These are phyloP conservation scores for Formicarius rufipectus DNA, from an alignment of 2,113 vertebrate species.

Conservation along the genomic window DNA sequence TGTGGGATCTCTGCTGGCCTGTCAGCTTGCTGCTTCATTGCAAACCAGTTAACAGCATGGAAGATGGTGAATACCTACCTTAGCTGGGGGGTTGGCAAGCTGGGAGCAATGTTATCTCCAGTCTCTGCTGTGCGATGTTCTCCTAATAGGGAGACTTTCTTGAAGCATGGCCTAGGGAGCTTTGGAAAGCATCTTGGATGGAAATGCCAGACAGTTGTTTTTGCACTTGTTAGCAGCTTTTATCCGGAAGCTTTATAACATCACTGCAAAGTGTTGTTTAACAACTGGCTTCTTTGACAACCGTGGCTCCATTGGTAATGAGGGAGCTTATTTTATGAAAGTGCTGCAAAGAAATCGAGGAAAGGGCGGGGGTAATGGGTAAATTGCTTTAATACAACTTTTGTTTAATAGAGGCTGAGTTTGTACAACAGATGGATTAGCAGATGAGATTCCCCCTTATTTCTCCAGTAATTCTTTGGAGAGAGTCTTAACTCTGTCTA, in stretches of 20 bases:
- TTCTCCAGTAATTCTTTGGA: background rate
- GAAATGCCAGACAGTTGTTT: conserved; percentile 13
- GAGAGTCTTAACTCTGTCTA: background rate
- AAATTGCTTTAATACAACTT: conserved; percentile 15
- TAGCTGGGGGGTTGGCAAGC: background rate
- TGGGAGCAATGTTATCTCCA: fast-evolving
- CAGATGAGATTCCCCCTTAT: background rate
- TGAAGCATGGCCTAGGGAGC: background rate
- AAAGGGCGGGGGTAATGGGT: background rate
- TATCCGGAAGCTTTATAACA: conserved; percentile 11
- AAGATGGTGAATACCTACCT: background rate
- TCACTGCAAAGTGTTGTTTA: conserved; percentile 16
- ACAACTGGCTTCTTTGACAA: conserved; percentile 9
- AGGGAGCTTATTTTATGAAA: conserved; percentile 3
- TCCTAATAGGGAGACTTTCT: background rate
- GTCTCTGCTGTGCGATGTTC: background rate
- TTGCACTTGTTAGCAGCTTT: conserved; percentile 31
- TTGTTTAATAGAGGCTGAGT: background rate
- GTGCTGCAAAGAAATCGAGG: background rate
- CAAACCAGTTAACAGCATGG: background rate
- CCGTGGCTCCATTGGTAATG: background rate
- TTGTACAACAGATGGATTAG: background rate
- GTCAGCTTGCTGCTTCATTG: background rate
- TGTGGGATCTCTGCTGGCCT: background rate
- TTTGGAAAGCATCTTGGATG: background rate